Conservation (phyloP, 2,113 vertebrate species). For the Percopsis transmontana region DNA sequence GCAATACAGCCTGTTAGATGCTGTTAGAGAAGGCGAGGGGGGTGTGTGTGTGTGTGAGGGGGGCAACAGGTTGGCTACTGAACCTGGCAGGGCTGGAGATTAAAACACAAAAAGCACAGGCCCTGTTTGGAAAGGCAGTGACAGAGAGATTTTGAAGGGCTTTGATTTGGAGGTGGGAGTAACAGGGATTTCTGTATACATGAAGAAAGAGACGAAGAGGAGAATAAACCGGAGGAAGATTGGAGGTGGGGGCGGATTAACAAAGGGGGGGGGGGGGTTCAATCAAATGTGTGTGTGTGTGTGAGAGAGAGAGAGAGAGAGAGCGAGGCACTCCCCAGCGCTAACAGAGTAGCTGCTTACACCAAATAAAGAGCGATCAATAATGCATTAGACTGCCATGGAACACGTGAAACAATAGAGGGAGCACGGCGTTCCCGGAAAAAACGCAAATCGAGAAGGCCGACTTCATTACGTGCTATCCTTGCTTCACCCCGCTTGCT, state of each 20-base stretch:
- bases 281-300: neutral
- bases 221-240: no score
- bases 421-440: slow-evolving; percentile 62
- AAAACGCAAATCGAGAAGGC: slow-evolving; percentile 67
- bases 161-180: slow-evolving; percentile 25
- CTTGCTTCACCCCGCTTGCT: slow-evolving; percentile 39
- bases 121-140: neutral
- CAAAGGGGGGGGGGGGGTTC: neutral
- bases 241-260: no score
- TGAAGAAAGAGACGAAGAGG: neutral
- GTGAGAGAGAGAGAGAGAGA: neutral
- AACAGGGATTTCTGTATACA: slow-evolving; percentile 1
- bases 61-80: slow-evolving; percentile 5
- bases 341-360: slow-evolving; percentile 62
- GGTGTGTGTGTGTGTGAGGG: slow-evolving; percentile 36
- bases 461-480: slow-evolving; percentile 66
- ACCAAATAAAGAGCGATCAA: slow-evolving; percentile 75
- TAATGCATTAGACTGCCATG: slow-evolving; percentile 74
- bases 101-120: slow-evolving; percentile 47
- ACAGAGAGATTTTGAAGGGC: slow-evolving; percentile 12
- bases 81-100: slow-evolving; percentile 50
- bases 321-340: slow-evolving; percentile 39
- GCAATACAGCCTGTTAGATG: slow-evolving; percentile 68
- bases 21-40: slow-evolving; percentile 64
- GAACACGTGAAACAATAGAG: slow-evolving; percentile 63